phyloP scores from a whole-genome alignment of 2,888 invertebrate genomes.

The Mimachlamys varia region DNA sequence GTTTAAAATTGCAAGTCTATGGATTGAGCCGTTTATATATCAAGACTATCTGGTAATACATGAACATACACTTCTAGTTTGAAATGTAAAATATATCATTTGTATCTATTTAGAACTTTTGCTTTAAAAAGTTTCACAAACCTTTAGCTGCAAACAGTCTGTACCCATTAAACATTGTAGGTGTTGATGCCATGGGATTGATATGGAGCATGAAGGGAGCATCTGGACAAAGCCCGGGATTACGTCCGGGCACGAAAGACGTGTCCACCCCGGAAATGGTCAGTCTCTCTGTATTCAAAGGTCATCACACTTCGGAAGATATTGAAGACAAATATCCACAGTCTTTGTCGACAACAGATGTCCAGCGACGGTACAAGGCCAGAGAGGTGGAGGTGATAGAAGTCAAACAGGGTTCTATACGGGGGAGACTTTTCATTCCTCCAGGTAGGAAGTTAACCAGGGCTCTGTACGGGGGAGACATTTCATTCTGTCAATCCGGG shows the following conservation, averaged over 20 bases:
- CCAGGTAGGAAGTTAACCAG: background rate
- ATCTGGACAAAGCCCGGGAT: background rate
- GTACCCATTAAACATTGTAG: background rate
- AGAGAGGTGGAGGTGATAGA: background rate
- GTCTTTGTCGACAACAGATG: background rate
- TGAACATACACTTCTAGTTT: no score
- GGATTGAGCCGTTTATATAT: no score
- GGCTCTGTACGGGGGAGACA: background rate
- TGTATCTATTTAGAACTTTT: no score
- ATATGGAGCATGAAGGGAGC: background rate
- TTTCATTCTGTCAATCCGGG: background rate
- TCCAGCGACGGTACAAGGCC: background rate
- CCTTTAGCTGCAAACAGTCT: no score
- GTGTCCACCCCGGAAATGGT: background rate
- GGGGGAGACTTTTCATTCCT: background rate
- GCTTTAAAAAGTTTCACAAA: no score
- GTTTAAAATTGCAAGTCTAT: no score
- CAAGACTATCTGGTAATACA: no score
- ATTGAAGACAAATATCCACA: background rate
- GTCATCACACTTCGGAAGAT: background rate
- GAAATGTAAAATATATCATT: no score
- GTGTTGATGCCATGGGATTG: background rate
- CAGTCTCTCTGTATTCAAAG: background rate
- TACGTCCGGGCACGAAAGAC: conserved; percentile 7
- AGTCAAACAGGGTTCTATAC: background rate